Evolutionary conservation across 2,797 vertebrate genomes (phyloP).

Genomic region (Mormyrops attenuatus): DNA sequence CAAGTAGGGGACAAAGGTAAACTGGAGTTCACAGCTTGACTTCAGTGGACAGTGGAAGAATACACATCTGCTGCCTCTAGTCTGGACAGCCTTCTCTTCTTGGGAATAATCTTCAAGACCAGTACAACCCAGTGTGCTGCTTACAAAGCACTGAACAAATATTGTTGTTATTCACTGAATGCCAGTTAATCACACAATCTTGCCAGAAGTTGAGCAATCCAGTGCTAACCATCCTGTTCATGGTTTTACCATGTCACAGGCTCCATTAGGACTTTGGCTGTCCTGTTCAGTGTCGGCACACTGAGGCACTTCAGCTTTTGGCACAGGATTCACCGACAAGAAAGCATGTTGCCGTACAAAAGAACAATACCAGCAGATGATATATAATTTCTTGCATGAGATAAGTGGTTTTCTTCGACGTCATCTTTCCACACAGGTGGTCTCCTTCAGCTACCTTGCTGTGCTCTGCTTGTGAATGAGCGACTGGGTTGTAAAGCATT

Average conservation of each 20-base stretch:
- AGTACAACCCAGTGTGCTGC: neutral
- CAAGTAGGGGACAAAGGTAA: neutral
- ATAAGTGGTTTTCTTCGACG: neutral
- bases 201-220: neutral
- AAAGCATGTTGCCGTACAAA: neutral
- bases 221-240: neutral
- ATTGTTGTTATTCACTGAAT: neutral
- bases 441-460: conserved; percentile 11
- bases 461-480: conserved; percentile 31
- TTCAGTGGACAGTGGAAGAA: neutral
- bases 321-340: neutral
- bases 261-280: neutral
- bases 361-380: neutral
- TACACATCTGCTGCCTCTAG: neutral
- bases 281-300: neutral
- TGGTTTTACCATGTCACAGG: neutral
- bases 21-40: neutral
- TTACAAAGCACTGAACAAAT: neutral
- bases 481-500: conserved; percentile 30
- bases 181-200: neutral
- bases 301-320: neutral
- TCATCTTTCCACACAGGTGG: neutral
- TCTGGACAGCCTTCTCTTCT: neutral
- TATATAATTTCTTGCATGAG: neutral
- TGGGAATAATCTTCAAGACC: neutral